Conservation (phyloP, 2,797 vertebrate species). For the Gymnoscopelus microlampas region DNA sequence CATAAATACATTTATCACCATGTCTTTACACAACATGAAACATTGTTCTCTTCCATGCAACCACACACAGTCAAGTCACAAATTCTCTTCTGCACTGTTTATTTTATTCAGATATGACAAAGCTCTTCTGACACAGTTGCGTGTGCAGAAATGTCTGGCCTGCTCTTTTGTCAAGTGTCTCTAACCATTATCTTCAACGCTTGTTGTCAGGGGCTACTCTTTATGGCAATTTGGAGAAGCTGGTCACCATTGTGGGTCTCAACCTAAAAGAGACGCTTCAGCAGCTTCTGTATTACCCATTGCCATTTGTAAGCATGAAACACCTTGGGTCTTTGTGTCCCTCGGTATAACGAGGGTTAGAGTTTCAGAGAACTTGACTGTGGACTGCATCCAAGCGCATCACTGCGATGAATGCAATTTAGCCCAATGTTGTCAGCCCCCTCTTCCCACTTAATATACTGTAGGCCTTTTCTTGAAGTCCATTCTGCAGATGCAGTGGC, state of each 20-base stretch:
- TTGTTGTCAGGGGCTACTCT: slow-evolving; percentile 4
- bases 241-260: slow-evolving; percentile 34
- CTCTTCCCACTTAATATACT: slow-evolving; percentile 17
- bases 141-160: neutral
- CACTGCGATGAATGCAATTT: slow-evolving; percentile 28
- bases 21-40: slow-evolving; percentile 53
- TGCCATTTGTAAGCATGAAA: slow-evolving; percentile 45
- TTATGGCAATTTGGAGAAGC: slow-evolving; percentile 36
- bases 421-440: slow-evolving; percentile 30
- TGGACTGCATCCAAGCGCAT: slow-evolving; percentile 31
- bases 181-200: neutral
- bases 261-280: slow-evolving; percentile 48
- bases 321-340: slow-evolving; percentile 41
- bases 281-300: slow-evolving; percentile 34
- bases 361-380: slow-evolving; percentile 34
- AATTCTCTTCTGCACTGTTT: neutral
- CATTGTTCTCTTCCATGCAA: slow-evolving; percentile 46
- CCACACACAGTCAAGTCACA: slow-evolving; percentile 33
- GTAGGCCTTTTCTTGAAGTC: slow-evolving; percentile 18
- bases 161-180: neutral
- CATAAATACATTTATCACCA: slow-evolving; percentile 61
- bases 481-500: slow-evolving; percentile 16
- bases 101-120: slow-evolving; percentile 48
- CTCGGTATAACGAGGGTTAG: slow-evolving; percentile 20
- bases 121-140: slow-evolving; percentile 10